Percentiles rank a stretch among this genome's conserved stretches.
These are phyloP conservation scores for Drosophila orena DNA, from an alignment of 1,140 invertebrate species.

Conservation along the genomic window DNA sequence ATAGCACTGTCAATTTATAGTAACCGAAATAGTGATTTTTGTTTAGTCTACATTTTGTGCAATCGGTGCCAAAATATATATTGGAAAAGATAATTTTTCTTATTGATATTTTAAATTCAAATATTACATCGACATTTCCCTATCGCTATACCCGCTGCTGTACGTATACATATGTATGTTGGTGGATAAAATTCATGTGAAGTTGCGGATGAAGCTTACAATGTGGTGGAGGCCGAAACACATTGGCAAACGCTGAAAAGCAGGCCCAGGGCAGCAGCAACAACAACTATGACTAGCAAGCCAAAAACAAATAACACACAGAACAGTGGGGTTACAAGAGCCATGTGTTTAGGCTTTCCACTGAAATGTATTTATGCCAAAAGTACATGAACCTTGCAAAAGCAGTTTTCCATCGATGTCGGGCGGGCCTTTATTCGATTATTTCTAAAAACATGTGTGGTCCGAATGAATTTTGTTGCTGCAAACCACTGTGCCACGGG, in stretches of 20 bases:
- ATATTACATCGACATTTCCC: neutral
- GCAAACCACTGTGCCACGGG: constrained; percentile 44
- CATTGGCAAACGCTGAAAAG: constrained; percentile 39
- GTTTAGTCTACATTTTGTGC: neutral
- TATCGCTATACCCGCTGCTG: neutral
- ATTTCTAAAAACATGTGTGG: constrained; percentile 7
- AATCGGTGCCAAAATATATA: too few species aligned
- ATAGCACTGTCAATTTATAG: neutral
- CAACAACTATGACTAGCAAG: constrained; percentile 35
- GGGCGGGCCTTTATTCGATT: constrained; percentile 32
- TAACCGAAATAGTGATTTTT: neutral
- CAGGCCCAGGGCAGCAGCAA: constrained; percentile 61
- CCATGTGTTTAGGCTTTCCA: constrained; percentile 27
- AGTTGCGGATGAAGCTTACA: constrained; percentile 63
- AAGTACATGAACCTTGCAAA: constrained; percentile 8
- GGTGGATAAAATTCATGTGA: constrained; percentile 60
- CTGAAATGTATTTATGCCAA: constrained; percentile 3
- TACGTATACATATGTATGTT: constrained; percentile 12
- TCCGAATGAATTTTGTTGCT: constrained; percentile 8
- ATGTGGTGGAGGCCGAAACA: constrained; percentile 70
- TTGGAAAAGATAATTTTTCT: neutral
- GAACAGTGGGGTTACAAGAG: constrained; percentile 25
- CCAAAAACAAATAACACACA: constrained; percentile 29
- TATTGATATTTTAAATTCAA: neutral
- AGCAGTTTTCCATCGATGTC: constrained; percentile 20